phyloP scores from a whole-genome alignment of 2,113 vertebrate species.

The Aphyosemion australe region DNA sequence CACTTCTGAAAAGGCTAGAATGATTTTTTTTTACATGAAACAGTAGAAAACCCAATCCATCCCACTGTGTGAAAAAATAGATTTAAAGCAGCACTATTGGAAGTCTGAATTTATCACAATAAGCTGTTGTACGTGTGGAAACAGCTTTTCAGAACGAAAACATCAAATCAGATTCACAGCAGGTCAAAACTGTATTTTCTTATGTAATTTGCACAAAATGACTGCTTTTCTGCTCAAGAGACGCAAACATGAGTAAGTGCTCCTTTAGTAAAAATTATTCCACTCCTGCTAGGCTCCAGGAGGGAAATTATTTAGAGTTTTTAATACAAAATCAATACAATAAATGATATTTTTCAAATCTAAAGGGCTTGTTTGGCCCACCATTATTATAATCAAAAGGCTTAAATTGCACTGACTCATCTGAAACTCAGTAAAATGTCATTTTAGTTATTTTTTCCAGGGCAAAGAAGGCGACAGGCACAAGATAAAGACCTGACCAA shows the following conservation, averaged over 20 bases:
- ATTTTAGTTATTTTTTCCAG: background rate
- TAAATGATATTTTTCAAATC: background rate
- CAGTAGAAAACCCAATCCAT: no score
- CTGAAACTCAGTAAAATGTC: background rate
- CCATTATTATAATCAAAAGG: no score
- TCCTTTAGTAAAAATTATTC: no score
- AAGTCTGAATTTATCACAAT: constrained; percentile 11
- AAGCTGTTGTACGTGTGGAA: background rate
- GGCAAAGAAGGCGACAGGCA: constrained; percentile 23
- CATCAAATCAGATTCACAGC: constrained; percentile 32
- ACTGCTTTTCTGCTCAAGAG: no score
- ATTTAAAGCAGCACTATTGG: constrained; percentile 1
- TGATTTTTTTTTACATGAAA: background rate
- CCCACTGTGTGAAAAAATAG: background rate
- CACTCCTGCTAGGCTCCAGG: no score
- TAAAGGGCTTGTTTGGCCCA: background rate
- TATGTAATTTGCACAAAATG: constrained; percentile 27
- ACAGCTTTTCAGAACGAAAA: constrained; percentile 12
- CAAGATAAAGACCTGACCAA: constrained; percentile 42
- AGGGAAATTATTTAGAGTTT: background rate
- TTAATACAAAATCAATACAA: background rate
- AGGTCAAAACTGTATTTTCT: constrained; percentile 36
- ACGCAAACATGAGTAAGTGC: no score
- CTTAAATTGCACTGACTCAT: no score
- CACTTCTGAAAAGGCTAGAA: background rate